Conservation (phyloP, 2,113 vertebrate genomes). For the Psettodes erumei region DNA sequence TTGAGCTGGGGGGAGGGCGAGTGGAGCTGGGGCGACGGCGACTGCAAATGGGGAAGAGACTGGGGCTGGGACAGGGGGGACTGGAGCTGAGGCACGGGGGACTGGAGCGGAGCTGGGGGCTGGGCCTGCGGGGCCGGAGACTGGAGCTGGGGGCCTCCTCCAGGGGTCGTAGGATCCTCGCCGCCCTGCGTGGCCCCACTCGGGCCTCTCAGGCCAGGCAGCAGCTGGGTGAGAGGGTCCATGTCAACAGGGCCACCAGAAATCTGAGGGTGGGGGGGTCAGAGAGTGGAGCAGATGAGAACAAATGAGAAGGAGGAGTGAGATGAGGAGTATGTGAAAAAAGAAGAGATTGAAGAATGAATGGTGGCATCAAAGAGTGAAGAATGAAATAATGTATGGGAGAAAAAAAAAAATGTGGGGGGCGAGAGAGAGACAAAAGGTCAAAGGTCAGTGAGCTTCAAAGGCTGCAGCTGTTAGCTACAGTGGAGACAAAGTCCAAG, state of each 20-base stretch:
- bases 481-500: constrained; percentile 65
- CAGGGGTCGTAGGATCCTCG: constrained; percentile 56
- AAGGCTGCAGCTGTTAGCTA: constrained; percentile 64
- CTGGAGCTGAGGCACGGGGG: constrained; percentile 64
- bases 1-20: constrained; percentile 72
- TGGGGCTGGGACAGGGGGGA: constrained; percentile 67
- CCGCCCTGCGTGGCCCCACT: constrained; percentile 78
- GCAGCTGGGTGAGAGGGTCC: constrained; percentile 88
- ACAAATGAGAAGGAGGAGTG: not conserved
- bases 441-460: constrained; percentile 62
- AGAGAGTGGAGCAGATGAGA: constrained; percentile 15
- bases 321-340: not conserved
- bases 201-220: constrained; percentile 87
- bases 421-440: constrained; percentile 40
- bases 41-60: constrained; percentile 63
- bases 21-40: constrained; percentile 69
- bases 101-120: constrained; percentile 61
- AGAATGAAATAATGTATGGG: not conserved
- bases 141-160: constrained; percentile 58
- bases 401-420: not conserved
- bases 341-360: constrained; percentile 5
- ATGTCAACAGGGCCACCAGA: constrained; percentile 82
- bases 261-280: constrained; percentile 63
- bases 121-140: constrained; percentile 59
- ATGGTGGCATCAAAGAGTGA: constrained; percentile 17